Percentiles rank a stretch among this genome's conserved stretches.
These are phyloP conservation scores for Dipodomys merriami DNA, from an alignment of 2,113 vertebrate genomes.

Conservation along the genomic window DNA sequence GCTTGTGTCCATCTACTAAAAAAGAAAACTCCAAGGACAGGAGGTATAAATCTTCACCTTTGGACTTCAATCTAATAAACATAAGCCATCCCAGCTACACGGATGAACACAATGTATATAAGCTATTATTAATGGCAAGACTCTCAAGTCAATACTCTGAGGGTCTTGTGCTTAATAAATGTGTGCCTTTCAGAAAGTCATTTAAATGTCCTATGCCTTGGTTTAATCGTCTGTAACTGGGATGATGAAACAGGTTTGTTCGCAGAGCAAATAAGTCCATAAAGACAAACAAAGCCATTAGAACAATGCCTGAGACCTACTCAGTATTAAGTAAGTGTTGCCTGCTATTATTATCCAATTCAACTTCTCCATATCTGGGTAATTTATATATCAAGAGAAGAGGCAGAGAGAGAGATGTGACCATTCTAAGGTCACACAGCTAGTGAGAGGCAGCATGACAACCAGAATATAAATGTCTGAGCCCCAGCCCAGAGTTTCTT, in stretches of 20 bases:
- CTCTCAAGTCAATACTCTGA: neutral
- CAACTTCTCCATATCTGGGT: neutral
- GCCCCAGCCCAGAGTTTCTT: neutral
- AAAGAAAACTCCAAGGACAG: neutral
- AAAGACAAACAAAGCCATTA: neutral
- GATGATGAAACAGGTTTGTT: neutral
- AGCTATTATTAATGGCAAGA: neutral
- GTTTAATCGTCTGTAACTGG: neutral
- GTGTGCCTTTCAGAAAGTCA: neutral
- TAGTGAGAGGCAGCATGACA: neutral
- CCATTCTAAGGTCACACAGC: neutral
- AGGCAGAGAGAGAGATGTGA: neutral
- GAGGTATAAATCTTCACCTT: neutral
- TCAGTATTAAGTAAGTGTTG: neutral
- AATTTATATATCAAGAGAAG: neutral
- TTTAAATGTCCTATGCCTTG: neutral
- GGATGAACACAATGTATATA: fast-evolving
- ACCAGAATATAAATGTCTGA: neutral
- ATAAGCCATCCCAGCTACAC: neutral
- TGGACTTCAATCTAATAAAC: neutral
- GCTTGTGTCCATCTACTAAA: neutral
- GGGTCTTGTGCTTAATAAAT: neutral
- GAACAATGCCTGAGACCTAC: neutral
- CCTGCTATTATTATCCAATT: neutral
- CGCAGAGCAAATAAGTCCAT: neutral